A percentile compares a stretch with the other conserved stretches of the same genome.
Evolutionary conservation across 2,888 invertebrate genomes (phyloP).

Genomic region (Macaria liturata): DNA sequence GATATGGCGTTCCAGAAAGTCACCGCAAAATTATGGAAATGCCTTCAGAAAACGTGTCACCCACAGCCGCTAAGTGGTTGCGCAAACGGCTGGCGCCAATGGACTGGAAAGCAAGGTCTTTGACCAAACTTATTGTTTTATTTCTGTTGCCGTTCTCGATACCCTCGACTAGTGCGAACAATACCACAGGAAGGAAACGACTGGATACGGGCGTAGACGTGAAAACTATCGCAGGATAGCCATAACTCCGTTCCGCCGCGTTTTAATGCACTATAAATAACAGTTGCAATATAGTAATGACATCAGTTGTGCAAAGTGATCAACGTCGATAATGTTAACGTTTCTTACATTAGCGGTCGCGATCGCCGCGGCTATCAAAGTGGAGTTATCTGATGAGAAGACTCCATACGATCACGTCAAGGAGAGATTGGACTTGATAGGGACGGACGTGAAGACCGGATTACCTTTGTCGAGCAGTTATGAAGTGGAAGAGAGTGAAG

Average conservation of each 20-base stretch:
- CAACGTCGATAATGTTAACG: slow-evolving; percentile 65
- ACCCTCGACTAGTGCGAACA: slow-evolving; percentile 75
- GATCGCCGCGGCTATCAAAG: slow-evolving; percentile 54
- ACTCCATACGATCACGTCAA: slow-evolving; percentile 76
- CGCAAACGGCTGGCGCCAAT: slow-evolving; percentile 76
- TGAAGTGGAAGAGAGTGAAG: slow-evolving; percentile 83
- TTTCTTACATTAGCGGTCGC: slow-evolving; percentile 54
- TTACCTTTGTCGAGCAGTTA: slow-evolving; percentile 76
- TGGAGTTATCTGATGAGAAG: slow-evolving; percentile 67
- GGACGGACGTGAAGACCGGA: slow-evolving; percentile 60
- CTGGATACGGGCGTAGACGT: slow-evolving; percentile 62
- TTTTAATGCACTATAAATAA: slow-evolving; percentile 77
- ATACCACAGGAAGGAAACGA: slow-evolving; percentile 81
- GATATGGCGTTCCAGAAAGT: slow-evolving; percentile 36
- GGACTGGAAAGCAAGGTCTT: slow-evolving; percentile 82
- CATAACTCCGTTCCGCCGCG: slow-evolving; percentile 72
- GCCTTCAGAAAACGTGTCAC: slow-evolving; percentile 66
- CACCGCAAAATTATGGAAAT: slow-evolving; percentile 44
- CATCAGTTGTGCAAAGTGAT: slow-evolving; percentile 71
- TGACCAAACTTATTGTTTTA: slow-evolving; percentile 72
- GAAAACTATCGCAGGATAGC: slow-evolving; percentile 75
- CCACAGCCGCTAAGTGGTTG: slow-evolving; percentile 59
- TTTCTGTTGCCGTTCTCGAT: slow-evolving; percentile 74
- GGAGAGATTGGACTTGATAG: slow-evolving; percentile 64
- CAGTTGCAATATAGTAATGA: slow-evolving; percentile 68